phyloP scores from a whole-genome alignment of 2,113 vertebrate genomes.

The Epinephelus moara region DNA sequence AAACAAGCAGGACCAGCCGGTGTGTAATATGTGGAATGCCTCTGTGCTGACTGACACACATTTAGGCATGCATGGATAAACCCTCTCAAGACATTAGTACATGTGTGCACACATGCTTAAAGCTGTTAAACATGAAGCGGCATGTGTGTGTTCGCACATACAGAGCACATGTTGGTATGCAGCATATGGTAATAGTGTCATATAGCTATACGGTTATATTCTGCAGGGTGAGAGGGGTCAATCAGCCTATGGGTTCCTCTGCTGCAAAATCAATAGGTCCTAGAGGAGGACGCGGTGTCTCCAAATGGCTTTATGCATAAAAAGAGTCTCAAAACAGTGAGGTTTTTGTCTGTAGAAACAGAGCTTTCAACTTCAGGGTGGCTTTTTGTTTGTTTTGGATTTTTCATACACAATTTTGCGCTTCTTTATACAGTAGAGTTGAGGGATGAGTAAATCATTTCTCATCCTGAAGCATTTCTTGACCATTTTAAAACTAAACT shows the following conservation, averaged over 20 bases:
- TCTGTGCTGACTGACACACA: slow-evolving; percentile 19
- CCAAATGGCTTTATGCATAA: slow-evolving; percentile 2
- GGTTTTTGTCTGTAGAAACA: slow-evolving; percentile 25
- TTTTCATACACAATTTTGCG: slow-evolving; percentile 35
- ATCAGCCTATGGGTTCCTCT: slow-evolving; percentile 16
- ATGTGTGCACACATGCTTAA: slow-evolving; percentile 33
- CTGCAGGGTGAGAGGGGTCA: slow-evolving; percentile 33
- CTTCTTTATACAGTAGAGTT: slow-evolving; percentile 21
- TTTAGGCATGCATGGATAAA: slow-evolving; percentile 44
- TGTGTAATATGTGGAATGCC: slow-evolving; percentile 60
- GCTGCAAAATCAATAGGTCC: background rate
- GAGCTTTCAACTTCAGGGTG: slow-evolving; percentile 31
- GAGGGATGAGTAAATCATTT: slow-evolving; percentile 16
- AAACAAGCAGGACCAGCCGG: slow-evolving; percentile 21
- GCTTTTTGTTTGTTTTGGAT: slow-evolving; percentile 44
- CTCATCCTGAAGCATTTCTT: slow-evolving; percentile 12
- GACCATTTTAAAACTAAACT: slow-evolving; percentile 18
- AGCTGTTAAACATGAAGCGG: slow-evolving; percentile 39
- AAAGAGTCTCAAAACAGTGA: slow-evolving; percentile 11
- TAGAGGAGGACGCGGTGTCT: slow-evolving; percentile 7
- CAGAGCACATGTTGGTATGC: slow-evolving; percentile 2
- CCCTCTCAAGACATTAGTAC: slow-evolving; percentile 22
- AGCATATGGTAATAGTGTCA: slow-evolving; percentile 30
- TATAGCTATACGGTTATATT: background rate
- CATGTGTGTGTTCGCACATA: slow-evolving; percentile 21